Percentiles rank a stretch among this genome's conserved stretches.
phyloP scores from a whole-genome alignment of 1,140 invertebrate species.

The Drosophila pruinosa region DNA sequence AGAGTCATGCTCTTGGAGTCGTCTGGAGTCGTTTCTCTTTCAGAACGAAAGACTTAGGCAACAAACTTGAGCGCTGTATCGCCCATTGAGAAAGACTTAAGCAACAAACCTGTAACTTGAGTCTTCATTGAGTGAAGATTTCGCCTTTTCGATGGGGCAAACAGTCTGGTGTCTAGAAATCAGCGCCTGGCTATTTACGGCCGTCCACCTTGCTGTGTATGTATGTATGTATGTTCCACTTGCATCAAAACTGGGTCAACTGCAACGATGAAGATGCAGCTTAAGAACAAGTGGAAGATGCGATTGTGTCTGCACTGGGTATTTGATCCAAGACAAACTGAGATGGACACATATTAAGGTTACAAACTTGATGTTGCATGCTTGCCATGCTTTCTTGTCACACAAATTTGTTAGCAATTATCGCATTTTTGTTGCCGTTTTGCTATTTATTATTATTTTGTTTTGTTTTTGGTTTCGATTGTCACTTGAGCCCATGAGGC shows the following conservation, averaged over 20 bases:
- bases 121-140: conserved; percentile 37
- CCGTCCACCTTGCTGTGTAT: conserved; percentile 39
- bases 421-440: conserved; percentile 45
- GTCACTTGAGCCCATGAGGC: conserved; percentile 60
- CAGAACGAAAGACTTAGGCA: conserved; percentile 59
- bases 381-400: conserved; percentile 45
- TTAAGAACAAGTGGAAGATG: conserved; percentile 34
- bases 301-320: conserved; percentile 25
- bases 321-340: conserved; percentile 8
- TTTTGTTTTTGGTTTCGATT: conserved; percentile 52
- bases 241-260: conserved; percentile 77
- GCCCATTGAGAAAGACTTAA: conserved; percentile 57
- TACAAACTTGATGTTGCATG: conserved; percentile 31
- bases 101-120: conserved; percentile 46
- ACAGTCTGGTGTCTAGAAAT: conserved; percentile 38
- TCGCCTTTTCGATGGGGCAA: conserved; percentile 12
- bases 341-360: conserved; percentile 28
- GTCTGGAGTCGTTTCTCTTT: conserved; percentile 20
- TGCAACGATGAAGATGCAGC: conserved; percentile 23
- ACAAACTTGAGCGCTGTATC: conserved; percentile 46
- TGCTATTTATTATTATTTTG: conserved; percentile 27
- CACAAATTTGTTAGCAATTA: conserved; percentile 74
- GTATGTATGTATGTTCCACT: conserved; percentile 71
- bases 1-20: background rate
- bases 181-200: conserved; percentile 62